These are phyloP conservation scores for Vireo altiloquus DNA, from an alignment of 2,113 vertebrate genomes.

Conservation along the genomic window DNA sequence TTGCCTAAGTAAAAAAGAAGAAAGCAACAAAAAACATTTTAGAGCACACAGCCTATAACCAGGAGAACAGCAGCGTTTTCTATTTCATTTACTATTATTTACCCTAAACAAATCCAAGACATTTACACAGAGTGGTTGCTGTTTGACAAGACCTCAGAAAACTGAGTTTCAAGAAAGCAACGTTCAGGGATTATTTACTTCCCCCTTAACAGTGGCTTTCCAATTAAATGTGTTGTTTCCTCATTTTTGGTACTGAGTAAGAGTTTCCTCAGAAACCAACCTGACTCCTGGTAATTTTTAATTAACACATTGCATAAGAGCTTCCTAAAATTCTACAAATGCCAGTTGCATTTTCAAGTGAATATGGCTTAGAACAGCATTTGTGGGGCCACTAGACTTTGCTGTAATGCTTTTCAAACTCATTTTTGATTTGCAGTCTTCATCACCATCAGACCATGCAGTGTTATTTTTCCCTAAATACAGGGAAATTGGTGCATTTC, in stretches of 20 bases:
- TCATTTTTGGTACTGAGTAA: background rate
- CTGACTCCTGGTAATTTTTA: background rate
- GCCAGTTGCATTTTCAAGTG: background rate
- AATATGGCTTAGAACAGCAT: background rate
- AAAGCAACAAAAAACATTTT: background rate
- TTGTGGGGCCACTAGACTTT: background rate
- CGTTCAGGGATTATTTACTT: background rate
- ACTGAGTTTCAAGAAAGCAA: background rate
- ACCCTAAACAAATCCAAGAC: background rate
- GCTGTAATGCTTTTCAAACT: background rate
- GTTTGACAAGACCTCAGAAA: background rate
- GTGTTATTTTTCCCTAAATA: accelerated
- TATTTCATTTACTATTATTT: background rate
- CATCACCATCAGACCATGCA: background rate
- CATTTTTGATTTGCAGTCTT: background rate
- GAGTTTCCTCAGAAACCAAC: background rate
- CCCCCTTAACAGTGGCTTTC: background rate
- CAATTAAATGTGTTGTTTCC: background rate
- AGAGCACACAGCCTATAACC: background rate
- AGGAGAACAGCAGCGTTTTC: background rate
- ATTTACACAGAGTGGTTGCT: accelerated
- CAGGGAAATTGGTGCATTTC: background rate
- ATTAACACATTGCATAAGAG: background rate
- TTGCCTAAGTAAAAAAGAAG: constrained; percentile 73
- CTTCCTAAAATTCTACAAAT: background rate